Conservation (phyloP, 2,797 vertebrate genomes). For the Enteromius thamalakanensis region DNA sequence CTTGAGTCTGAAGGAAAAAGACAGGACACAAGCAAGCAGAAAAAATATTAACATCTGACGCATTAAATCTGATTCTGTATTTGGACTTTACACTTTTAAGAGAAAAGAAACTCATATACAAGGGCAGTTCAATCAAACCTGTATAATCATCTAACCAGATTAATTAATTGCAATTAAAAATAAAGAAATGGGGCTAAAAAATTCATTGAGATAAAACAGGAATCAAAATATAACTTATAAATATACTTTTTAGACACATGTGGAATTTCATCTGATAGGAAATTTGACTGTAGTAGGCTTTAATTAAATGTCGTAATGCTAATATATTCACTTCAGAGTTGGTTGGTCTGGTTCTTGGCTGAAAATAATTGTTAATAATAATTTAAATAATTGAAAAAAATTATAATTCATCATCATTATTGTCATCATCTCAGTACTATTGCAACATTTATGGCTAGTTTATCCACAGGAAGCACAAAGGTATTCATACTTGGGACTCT, state of each 20-base stretch:
- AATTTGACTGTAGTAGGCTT: not conserved
- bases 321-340: not conserved
- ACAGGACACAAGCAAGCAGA: not conserved
- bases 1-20: conserved; percentile 86
- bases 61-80: not conserved
- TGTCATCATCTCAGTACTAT: not conserved
- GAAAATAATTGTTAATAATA: too few relatives aligned
- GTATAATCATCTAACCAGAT: not conserved
- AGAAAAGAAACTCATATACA: not conserved
- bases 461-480: not conserved
- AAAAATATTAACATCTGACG: not conserved
- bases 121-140: too few relatives aligned
- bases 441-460: not conserved
- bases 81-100: not conserved
- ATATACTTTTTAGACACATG: too few relatives aligned
- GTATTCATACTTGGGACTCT: conserved; percentile 87
- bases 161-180: not conserved
- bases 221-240: too few relatives aligned
- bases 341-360: not conserved
- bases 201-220: not conserved
- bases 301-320: not conserved
- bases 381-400: too few relatives aligned
- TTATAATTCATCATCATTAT: not conserved
- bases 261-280: too few relatives aligned
- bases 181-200: not conserved